These are phyloP conservation scores for Bombus pascuorum DNA, from an alignment of 1,140 invertebrate genomes.

Conservation along the genomic window DNA sequence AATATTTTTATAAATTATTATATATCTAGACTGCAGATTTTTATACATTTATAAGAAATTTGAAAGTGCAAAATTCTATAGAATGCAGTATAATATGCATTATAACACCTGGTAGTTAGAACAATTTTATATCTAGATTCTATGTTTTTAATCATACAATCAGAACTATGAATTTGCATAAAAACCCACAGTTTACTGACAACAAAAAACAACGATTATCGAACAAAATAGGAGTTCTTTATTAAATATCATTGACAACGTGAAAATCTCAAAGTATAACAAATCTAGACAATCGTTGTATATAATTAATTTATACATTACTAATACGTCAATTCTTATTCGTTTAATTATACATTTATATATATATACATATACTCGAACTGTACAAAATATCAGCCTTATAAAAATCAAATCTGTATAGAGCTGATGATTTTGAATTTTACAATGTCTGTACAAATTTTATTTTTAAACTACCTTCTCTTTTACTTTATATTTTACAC, in stretches of 20 bases:
- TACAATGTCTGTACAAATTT: slow-evolving; percentile 17
- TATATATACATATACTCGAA: slow-evolving; percentile 11
- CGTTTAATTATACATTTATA: neutral
- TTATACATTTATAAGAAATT: no score
- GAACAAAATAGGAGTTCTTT: slow-evolving; percentile 37
- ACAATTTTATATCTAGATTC: no score
- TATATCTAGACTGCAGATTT: no score
- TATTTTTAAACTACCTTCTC: neutral
- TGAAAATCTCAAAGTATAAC: slow-evolving; percentile 36
- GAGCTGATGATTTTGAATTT: slow-evolving; percentile 13
- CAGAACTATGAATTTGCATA: no score
- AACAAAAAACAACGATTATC: neutral
- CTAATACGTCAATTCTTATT: neutral
- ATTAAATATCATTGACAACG: slow-evolving; percentile 27
- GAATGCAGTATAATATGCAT: no score
- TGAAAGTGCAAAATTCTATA: no score
- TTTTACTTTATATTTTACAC: slow-evolving; percentile 4
- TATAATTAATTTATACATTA: slow-evolving; percentile 29
- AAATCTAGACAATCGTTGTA: slow-evolving; percentile 40
- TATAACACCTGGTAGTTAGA: no score
- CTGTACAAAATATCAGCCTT: slow-evolving; percentile 51
- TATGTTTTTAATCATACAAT: no score
- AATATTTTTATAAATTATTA: neutral
- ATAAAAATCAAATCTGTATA: slow-evolving; percentile 36
- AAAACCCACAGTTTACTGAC: neutral